Evolutionary conservation across 2,888 invertebrate genomes (phyloP), one percentile per base, ranked within the genome.

Genomic region (Drosophila antonietae): DNA sequence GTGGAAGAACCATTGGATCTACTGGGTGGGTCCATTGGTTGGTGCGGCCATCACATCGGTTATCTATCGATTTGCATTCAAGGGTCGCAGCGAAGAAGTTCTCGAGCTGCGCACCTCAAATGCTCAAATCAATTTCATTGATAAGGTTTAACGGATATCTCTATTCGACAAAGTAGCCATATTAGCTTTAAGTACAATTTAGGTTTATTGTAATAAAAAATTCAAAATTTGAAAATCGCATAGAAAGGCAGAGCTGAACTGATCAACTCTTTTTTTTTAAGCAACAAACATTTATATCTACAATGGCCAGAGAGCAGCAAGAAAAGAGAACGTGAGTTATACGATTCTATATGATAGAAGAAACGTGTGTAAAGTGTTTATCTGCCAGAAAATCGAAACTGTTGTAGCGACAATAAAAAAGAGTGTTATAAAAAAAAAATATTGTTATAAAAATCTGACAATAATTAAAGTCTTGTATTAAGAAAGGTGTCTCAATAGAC

Each of bases 1-100:
- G 18, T 97, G 96, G 95, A 75, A 91, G 0, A 81, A 93, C 47
- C 96, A 96, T 72, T 97, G 96, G 96, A 78, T 95, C 0, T 96
- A 95, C 84, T 96, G 96, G 95, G 92, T 94, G 9, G 96, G 95
- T 49, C 96, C 96, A 0, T 61, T 94, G 20, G 72, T 82, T 0
- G 94, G 94, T 2, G 91, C 92, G 0, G 58, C 93, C 0, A 56
- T 94, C 2, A 91, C 92, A 0, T 85, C 94, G 2, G 35, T 93
- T 0, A 82, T 93, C 15, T 94, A 94, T 77, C 93, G 91, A 56
- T 66, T 83, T 15, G 81, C 89, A 15, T 92, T 92, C 62, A 81
- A 90, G 62, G 85, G 91, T 2, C 52, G 53, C 52, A 80, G 87
- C 12, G 71, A 67, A 20, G 87, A 91, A 55, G 80, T 68, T 14